Evolutionary conservation across 2,888 invertebrate species (phyloP), one percentile per base, ranked within the genome.

Genomic region (Trissonchulus sp.): DNA sequence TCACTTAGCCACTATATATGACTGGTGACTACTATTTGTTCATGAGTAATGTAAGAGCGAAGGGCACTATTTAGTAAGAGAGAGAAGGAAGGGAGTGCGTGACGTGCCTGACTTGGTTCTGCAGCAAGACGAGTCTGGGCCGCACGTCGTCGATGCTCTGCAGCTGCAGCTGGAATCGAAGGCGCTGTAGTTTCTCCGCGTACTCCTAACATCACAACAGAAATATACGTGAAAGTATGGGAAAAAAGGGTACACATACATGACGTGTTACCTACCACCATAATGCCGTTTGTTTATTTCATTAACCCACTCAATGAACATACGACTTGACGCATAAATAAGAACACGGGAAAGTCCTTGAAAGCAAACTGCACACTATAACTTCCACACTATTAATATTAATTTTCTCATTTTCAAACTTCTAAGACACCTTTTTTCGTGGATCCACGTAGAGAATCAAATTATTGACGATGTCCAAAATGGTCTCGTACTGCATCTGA

Each of bases 401-500:
- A n/a, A n/a, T n/a, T n/a, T n/a, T n/a, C n/a, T n/a, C n/a, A n/a
- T n/a, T n/a, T n/a, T n/a, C n/a, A n/a, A n/a, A n/a, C n/a, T n/a
- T n/a, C n/a, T n/a, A n/a, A n/a, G n/a, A n/a, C 76, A 84, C 85
- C 82, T 96, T 93, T 75, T 96, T 89, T 83, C 93, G 92, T 0
- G 98, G 97, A 85, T 98, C 98, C 75, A 98, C 95, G 86, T 94
- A 96, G 0, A 99, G 88, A 74, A 99, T 88, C 37, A 99, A 89
- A 88, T 98, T 97, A 88, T 99, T 99, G 1, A 99, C 93, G 80
- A 99, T 92, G 86, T 99, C 99, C 81, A 99, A 87, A 62, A 99
- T 90, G 94, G 98, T 97, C 1, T 92, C 93, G 85, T 97, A 98
- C 90, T 94, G 89, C 31, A 85, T 81, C 83, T 85, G 81, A 37